These are phyloP conservation scores for Diogma glabrata DNA, from an alignment of 2,888 invertebrate genomes.

Conservation along the genomic window DNA sequence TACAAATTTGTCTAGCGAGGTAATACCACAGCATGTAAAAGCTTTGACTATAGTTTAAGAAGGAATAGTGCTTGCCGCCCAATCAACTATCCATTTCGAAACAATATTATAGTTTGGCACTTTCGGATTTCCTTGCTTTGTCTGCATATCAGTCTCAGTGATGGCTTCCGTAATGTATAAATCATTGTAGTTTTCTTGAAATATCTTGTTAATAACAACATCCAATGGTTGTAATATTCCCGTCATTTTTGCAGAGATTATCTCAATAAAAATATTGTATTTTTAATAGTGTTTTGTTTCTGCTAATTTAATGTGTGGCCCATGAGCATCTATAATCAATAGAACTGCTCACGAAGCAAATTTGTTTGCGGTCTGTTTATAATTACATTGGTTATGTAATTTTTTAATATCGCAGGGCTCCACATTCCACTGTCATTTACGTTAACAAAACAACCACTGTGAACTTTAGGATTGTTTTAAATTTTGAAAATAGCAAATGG, in stretches of 20 bases:
- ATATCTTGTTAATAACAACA: conserved; percentile 1
- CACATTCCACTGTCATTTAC: too few species aligned
- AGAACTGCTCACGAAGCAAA: conserved; percentile 4
- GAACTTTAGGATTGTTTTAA: too few species aligned
- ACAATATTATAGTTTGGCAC: conserved; percentile 5
- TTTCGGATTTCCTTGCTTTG: conserved; percentile 9
- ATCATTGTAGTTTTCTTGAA: conserved; percentile 8
- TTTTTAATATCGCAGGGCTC: too few species aligned
- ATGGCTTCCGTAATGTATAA: conserved; percentile 4
- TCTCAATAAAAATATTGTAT: background rate
- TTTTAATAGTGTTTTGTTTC: conserved; percentile 1
- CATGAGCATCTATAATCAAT: conserved; percentile 6
- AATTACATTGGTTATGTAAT: conserved; percentile 4
- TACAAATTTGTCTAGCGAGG: too few species aligned
- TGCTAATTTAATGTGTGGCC: conserved; percentile 1
- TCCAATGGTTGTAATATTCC: background rate
- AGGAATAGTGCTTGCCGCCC: too few species aligned
- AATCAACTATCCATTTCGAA: too few species aligned
- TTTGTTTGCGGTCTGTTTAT: background rate
- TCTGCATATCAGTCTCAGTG: background rate
- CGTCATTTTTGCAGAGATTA: conserved; percentile 5
- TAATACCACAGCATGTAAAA: too few species aligned
- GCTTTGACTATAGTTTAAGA: too few species aligned
- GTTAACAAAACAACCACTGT: too few species aligned
- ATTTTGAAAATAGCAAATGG: too few species aligned